Evolutionary conservation across 2,888 invertebrate species (phyloP).

Genomic region (Sepiola atlantica): DNA sequence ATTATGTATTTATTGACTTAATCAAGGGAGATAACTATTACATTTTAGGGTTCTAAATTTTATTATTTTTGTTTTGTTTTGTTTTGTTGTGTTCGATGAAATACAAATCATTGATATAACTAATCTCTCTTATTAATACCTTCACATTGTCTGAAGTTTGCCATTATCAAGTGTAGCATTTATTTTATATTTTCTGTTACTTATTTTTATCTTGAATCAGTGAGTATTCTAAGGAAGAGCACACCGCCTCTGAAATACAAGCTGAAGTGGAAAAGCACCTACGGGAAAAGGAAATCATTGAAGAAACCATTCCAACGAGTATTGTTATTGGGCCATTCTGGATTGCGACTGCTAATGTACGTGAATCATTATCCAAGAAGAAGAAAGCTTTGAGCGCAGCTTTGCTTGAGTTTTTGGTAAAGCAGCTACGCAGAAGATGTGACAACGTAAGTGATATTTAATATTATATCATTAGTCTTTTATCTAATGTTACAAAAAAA

Average conservation of each 20-base stretch:
- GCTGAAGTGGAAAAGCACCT: conserved; percentile 83
- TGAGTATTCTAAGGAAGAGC: conserved; percentile 79
- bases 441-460: conserved; percentile 79
- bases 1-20: too few species aligned
- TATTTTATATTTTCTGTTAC: too few species aligned
- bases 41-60: too few species aligned
- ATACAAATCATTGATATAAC: too few species aligned
- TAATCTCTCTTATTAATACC: too few species aligned
- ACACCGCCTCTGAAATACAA: conserved; percentile 82
- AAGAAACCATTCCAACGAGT: conserved; percentile 81
- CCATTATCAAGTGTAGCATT: too few species aligned
- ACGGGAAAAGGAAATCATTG: conserved; percentile 81
- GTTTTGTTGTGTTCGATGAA: too few species aligned
- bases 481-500: background rate
- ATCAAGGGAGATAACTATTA: too few species aligned
- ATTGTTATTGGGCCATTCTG: conserved; percentile 87
- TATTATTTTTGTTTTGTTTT: too few species aligned
- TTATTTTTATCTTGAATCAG: conserved; percentile 62
- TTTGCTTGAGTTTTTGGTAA: conserved; percentile 83
- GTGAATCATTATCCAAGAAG: conserved; percentile 83
- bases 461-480: background rate
- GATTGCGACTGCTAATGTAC: conserved; percentile 82
- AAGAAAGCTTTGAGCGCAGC: conserved; percentile 82
- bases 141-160: too few species aligned
- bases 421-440: conserved; percentile 81